phyloP scores from a whole-genome alignment of 1,140 invertebrate genomes.

The Elymnias hypermnestra region DNA sequence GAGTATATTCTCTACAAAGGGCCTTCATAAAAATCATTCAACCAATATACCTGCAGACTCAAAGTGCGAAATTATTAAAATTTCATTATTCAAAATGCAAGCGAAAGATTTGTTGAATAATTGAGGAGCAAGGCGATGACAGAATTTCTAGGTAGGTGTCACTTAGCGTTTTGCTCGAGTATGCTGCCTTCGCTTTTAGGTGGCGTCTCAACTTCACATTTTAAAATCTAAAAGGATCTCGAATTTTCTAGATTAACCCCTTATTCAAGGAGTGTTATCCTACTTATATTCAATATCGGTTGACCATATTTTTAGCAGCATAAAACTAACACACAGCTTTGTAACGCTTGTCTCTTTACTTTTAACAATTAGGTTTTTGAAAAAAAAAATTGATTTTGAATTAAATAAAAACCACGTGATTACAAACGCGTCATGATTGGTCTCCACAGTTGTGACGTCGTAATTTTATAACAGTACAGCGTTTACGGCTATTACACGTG shows the following conservation, averaged over 20 bases:
- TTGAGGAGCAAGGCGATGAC: slow-evolving; percentile 39
- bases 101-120: slow-evolving; percentile 57
- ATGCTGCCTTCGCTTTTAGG: slow-evolving; percentile 5
- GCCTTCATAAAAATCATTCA: neutral
- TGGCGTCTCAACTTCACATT: neutral
- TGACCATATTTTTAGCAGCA: no score
- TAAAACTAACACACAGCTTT: no score
- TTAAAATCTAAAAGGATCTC: slow-evolving; percentile 8
- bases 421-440: no score
- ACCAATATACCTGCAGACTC: slow-evolving; percentile 32
- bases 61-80: slow-evolving; percentile 44
- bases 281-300: no score
- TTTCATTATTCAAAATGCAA: slow-evolving; percentile 61
- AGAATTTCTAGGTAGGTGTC: slow-evolving; percentile 24
- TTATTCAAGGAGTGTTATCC: no score
- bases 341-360: no score
- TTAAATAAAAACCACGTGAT: no score
- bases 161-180: slow-evolving; percentile 27
- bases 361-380: no score
- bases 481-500: no score
- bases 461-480: no score
- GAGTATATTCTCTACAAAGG: neutral
- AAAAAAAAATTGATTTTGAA: no score
- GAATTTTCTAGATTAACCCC: slow-evolving; percentile 6
- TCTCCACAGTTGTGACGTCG: no score